Percentiles rank a stretch among this genome's conserved stretches.
Evolutionary conservation across 2,888 invertebrate species (phyloP).

Genomic region (Acholoe squamosa): DNA sequence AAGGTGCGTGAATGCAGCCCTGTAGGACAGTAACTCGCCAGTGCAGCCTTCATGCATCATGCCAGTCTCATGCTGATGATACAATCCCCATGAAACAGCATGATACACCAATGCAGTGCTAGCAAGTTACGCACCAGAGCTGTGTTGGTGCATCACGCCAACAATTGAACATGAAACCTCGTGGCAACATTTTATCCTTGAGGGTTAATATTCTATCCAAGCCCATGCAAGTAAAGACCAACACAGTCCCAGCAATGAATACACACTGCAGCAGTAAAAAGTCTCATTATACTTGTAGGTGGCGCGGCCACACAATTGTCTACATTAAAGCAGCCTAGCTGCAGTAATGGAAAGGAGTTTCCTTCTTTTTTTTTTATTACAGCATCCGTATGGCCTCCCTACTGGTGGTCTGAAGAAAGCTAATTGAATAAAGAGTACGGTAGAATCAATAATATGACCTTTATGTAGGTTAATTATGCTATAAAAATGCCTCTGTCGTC

Average conservation of each 20-base stretch:
- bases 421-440: neutral
- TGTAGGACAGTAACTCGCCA: no score
- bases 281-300: neutral
- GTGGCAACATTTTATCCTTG: no score
- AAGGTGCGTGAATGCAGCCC: no score
- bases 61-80: no score
- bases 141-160: no score
- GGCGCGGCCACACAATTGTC: neutral
- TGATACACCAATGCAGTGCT: no score
- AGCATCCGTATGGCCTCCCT: neutral
- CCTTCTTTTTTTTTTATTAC: neutral
- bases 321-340: neutral
- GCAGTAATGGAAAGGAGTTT: neutral
- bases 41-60: no score
- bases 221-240: neutral
- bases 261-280: neutral
- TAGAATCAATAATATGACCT: slow-evolving; percentile 22
- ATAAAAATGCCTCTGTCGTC: neutral
- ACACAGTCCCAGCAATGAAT: neutral
- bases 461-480: slow-evolving; percentile 8
- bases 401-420: neutral
- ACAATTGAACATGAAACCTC: no score
- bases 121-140: no score
- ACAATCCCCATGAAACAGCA: no score
- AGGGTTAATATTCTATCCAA: neutral